These are phyloP conservation scores for Notiomystis cincta DNA, from an alignment of 2,113 vertebrate genomes.

Conservation along the genomic window DNA sequence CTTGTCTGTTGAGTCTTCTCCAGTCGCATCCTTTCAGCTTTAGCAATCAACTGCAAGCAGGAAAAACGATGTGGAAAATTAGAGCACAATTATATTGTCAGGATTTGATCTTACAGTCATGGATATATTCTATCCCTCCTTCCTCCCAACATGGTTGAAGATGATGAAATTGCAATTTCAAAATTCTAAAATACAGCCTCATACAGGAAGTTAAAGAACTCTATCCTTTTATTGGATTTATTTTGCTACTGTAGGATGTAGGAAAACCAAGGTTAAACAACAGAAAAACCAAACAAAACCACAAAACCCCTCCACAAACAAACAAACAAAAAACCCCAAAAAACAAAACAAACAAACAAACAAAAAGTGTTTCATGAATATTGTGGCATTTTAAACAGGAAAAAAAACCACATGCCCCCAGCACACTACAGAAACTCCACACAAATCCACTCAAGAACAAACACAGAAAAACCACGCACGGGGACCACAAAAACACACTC, in stretches of 20 bases:
- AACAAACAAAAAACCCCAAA: too few relatives aligned
- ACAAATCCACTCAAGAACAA: fast-evolving
- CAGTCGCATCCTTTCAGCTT: conserved; percentile 91
- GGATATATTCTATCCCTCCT: not conserved
- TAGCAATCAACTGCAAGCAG: conserved; percentile 85
- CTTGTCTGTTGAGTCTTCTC: conserved; percentile 84
- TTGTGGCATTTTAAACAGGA: not conserved
- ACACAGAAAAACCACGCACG: not conserved
- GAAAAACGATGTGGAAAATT: not conserved
- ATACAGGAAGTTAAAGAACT: not conserved
- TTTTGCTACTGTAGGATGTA: not conserved
- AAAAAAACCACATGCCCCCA: not conserved
- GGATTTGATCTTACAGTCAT: not conserved
- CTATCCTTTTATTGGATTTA: not conserved
- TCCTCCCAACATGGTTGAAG: not conserved
- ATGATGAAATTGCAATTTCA: not conserved
- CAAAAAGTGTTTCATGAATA: not conserved
- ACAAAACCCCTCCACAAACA: too few relatives aligned
- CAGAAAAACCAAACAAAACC: too few relatives aligned
- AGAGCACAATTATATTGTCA: not conserved
- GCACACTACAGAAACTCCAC: not conserved
- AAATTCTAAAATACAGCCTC: not conserved
- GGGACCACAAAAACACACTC: not conserved
- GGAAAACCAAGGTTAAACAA: not conserved
- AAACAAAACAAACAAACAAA: too few relatives aligned